These are phyloP conservation scores for Andrena bucephala DNA, from an alignment of 2,888 invertebrate species.

Conservation along the genomic window DNA sequence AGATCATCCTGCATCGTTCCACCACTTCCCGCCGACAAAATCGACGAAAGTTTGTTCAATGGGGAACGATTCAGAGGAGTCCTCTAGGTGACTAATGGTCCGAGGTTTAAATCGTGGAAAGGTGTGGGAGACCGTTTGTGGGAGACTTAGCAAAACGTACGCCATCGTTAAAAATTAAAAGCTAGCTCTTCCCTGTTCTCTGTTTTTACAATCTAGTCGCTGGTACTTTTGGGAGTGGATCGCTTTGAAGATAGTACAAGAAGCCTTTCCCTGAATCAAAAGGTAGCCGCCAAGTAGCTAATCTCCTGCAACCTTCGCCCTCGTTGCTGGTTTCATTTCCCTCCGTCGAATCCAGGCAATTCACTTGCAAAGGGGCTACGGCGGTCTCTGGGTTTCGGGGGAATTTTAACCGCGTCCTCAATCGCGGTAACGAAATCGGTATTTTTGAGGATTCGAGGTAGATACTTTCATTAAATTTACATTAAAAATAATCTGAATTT, in stretches of 20 bases:
- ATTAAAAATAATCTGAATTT: no score
- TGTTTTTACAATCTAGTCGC: constrained; percentile 49
- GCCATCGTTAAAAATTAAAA: constrained; percentile 55
- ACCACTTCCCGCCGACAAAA: not conserved
- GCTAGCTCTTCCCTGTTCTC: constrained; percentile 41
- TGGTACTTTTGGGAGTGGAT: constrained; percentile 10
- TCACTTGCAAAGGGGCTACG: constrained; percentile 29
- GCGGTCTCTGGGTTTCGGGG: constrained; percentile 6
- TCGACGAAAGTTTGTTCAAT: not conserved
- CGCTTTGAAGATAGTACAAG: constrained; percentile 53
- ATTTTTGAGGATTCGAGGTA: no score
- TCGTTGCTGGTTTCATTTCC: constrained; percentile 46
- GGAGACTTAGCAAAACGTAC: constrained; percentile 22
- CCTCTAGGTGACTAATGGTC: constrained; percentile 26
- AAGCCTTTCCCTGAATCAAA: constrained; percentile 57
- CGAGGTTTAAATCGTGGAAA: constrained; percentile 23
- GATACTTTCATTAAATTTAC: no score
- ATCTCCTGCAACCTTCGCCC: constrained; percentile 47
- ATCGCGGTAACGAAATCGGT: no score
- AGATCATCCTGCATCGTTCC: not conserved
- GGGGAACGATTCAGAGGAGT: constrained; percentile 10
- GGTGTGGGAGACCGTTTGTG: not conserved
- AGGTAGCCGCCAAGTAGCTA: constrained; percentile 57
- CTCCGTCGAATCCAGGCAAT: constrained; percentile 35
- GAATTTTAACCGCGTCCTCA: not conserved